These are phyloP conservation scores for Sander vitreus DNA, from an alignment of 2,113 vertebrate species.

Conservation along the genomic window DNA sequence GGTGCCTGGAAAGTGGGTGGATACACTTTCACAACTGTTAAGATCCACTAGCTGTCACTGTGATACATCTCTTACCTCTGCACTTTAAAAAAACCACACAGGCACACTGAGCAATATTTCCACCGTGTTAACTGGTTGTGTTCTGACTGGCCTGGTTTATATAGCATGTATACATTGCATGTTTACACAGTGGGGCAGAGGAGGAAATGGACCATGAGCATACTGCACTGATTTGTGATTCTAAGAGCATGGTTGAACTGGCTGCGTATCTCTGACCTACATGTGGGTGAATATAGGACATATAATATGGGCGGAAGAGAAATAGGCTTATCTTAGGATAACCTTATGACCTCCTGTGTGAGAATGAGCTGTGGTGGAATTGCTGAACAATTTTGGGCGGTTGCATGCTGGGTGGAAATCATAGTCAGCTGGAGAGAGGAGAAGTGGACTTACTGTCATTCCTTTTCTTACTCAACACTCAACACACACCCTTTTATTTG, in stretches of 20 bases:
- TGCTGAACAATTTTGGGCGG: not conserved
- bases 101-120: constrained; percentile 69
- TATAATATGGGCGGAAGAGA: constrained; percentile 38
- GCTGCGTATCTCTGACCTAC: constrained; percentile 62
- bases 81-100: constrained; percentile 48
- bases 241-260: constrained; percentile 40
- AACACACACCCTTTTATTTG: constrained; percentile 63
- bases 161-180: constrained; percentile 35
- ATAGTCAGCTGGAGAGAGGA: constrained; percentile 33
- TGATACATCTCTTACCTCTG: constrained; percentile 53
- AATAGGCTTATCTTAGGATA: constrained; percentile 36
- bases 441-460: constrained; percentile 55
- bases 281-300: constrained; percentile 47
- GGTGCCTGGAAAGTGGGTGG: constrained; percentile 58
- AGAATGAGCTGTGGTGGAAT: constrained; percentile 17
- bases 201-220: constrained; percentile 60
- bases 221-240: constrained; percentile 62
- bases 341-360: constrained; percentile 38
- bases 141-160: constrained; percentile 51
- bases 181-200: constrained; percentile 52
- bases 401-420: not conserved
- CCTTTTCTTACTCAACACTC: constrained; percentile 61
- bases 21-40: constrained; percentile 58
- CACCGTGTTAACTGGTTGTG: constrained; percentile 49
- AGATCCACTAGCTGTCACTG: constrained; percentile 40